Conservation (phyloP, 2,113 vertebrate species). For the Ceyx cyanopectus region DNA sequence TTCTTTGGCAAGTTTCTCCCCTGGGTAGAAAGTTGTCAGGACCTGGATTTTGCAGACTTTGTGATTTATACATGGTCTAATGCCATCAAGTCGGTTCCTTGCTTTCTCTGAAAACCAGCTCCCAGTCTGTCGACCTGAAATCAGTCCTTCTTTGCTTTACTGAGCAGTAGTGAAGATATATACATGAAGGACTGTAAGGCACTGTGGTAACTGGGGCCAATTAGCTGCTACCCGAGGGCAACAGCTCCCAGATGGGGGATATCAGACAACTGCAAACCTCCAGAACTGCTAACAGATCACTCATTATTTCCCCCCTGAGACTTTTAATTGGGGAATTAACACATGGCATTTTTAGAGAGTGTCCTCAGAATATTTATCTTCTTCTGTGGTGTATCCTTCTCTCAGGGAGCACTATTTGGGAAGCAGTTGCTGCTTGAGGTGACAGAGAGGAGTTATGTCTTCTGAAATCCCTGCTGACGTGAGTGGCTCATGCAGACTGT, state of each 20-base stretch:
- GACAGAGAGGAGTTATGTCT: constrained; percentile 27
- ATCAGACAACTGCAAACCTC: constrained; percentile 22
- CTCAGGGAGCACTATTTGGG: constrained; percentile 18
- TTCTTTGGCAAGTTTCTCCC: neutral
- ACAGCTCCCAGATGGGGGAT: constrained; percentile 38
- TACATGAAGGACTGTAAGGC: neutral
- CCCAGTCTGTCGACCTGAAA: neutral
- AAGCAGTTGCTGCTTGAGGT: neutral
- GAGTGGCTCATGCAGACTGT: neutral
- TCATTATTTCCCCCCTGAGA: constrained; percentile 51
- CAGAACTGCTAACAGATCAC: constrained; percentile 42
- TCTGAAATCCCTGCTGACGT: neutral
- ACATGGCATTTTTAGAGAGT: neutral
- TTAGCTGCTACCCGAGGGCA: constrained; percentile 39
- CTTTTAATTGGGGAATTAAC: constrained; percentile 51
- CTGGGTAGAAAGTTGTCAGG: neutral
- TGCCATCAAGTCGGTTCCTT: neutral
- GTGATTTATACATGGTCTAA: neutral
- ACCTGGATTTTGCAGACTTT: neutral
- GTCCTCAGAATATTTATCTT: constrained; percentile 51
- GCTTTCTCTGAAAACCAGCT: neutral
- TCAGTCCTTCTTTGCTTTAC: constrained; percentile 28
- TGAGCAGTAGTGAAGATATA: constrained; percentile 13
- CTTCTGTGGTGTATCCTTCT: neutral
- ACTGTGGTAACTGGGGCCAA: constrained; percentile 35